Conservation (phyloP, 53 echinoderm and acorn worm genomes). For the Echinometra lucunter region DNA sequence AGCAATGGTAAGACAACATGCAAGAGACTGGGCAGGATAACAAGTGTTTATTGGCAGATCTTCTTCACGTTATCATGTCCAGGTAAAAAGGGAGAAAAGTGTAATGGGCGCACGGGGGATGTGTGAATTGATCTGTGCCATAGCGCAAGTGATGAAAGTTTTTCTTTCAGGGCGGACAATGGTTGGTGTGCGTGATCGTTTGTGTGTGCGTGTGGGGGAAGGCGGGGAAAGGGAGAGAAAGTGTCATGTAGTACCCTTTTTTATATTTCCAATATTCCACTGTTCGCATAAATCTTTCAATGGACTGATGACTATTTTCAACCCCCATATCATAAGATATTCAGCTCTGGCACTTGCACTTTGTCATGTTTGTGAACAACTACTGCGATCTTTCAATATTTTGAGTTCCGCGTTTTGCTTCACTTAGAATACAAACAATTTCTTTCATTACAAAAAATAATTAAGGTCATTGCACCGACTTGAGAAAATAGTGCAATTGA, state of each 20-base stretch:
- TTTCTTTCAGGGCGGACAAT: background rate
- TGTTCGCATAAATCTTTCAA: no score
- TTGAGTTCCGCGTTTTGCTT: background rate
- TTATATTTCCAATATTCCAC: no score
- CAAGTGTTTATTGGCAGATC: slow-evolving; percentile 55
- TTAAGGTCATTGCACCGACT: background rate
- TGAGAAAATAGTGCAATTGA: background rate
- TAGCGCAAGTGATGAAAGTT: background rate
- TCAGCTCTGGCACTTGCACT: no score
- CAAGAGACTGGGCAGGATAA: background rate
- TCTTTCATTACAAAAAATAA: background rate
- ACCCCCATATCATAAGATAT: no score
- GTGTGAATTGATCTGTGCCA: slow-evolving; percentile 7
- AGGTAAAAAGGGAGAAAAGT: background rate
- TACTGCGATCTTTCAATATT: background rate
- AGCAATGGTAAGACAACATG: background rate
- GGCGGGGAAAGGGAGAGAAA: background rate
- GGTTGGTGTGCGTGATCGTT: background rate
- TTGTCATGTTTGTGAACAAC: background rate
- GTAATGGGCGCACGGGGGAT: background rate
- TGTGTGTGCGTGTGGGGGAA: background rate
- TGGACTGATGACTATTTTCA: no score
- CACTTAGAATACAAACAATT: background rate
- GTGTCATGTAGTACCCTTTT: no score
- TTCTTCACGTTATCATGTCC: slow-evolving; percentile 25